phyloP scores from a whole-genome alignment of 2,797 vertebrate genomes.

The Gymnocypris eckloni region DNA sequence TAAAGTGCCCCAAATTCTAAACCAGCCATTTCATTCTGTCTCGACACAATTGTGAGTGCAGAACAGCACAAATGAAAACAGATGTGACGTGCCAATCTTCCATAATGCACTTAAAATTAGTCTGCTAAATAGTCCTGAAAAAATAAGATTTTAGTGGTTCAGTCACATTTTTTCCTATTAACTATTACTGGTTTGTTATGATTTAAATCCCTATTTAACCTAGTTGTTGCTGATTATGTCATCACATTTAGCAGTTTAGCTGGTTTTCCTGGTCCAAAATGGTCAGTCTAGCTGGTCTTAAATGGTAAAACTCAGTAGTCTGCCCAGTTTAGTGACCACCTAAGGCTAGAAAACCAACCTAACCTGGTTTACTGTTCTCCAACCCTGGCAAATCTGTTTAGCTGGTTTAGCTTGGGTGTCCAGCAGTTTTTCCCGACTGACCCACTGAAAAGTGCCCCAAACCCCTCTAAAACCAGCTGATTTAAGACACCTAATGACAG shows the following conservation, averaged over 20 bases:
- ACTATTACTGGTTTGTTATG: too few species aligned
- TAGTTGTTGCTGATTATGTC: background rate
- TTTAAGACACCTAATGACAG: background rate
- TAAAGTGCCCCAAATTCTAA: too few species aligned
- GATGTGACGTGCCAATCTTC: background rate
- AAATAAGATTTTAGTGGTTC: background rate
- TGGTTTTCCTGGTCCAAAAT: background rate
- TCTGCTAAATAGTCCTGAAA: background rate
- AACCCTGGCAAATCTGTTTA: background rate
- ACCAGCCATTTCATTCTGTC: slow-evolving; percentile 24
- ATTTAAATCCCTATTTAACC: too few species aligned
- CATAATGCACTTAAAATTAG: background rate
- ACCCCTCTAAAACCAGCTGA: background rate
- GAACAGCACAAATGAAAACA: slow-evolving; percentile 30
- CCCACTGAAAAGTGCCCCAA: background rate
- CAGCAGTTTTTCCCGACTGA: background rate
- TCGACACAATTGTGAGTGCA: slow-evolving; percentile 28
- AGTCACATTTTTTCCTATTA: too few species aligned
- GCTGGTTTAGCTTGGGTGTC: background rate
- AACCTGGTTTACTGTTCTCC: background rate
- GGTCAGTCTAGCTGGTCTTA: too few species aligned
- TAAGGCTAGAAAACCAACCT: background rate
- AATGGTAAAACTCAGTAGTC: background rate
- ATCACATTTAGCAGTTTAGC: too few species aligned
- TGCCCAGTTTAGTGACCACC: background rate